Base-by-base conservation (phyloP, 2,888 invertebrate species). In the Lasiommata megera region DNA sequence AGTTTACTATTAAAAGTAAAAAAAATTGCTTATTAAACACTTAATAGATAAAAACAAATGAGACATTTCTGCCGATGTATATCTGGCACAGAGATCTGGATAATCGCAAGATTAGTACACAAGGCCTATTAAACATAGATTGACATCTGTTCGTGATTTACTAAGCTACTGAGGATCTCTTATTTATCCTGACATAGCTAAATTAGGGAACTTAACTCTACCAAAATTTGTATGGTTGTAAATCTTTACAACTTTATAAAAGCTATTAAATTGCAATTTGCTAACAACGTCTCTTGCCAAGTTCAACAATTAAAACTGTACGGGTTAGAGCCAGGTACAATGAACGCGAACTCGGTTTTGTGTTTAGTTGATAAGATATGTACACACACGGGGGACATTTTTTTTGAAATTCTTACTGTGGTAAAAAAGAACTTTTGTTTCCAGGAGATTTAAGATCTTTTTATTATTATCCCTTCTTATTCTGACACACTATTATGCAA, bases 301-400 rank as follows among this genome's bases (percentile, higher is more conserved):
- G 38, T 51, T 51, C 16, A 29, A 51, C 51, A 51, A 29, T 51
- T 40, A 51, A 40, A 51, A 28, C 37, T 6, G 23, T 38, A 46
- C 16, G 46, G 31, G 6, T 48, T 16, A 51, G 7, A 16, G n/a
- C 29, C 51, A 48, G 48, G 38, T 51, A 37, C 50, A 37, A 12
- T 11, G 37, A 51, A 48, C 18, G 23, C 12, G 8, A 48, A 40
- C 51, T 14, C 28, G 37, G 16, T 28, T 40, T 40, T 37, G 12
- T 48, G 36, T 31, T 34, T 38, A 40, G 28, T 38, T 16, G 9
- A 14, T 28, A 5, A 14, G 14, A 29, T 14, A 17, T 8, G 11
- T 9, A 1, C 5, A 6, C 11, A 29, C 16, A 16, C 16, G 29
- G 0, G 9, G 8, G 16, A 46, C 31, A n/a, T 46, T 46, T 44